Percentiles rank a stretch among this genome's conserved stretches.
Conservation (phyloP, 2,888 invertebrate genomes). For the Acheta domesticus region DNA sequence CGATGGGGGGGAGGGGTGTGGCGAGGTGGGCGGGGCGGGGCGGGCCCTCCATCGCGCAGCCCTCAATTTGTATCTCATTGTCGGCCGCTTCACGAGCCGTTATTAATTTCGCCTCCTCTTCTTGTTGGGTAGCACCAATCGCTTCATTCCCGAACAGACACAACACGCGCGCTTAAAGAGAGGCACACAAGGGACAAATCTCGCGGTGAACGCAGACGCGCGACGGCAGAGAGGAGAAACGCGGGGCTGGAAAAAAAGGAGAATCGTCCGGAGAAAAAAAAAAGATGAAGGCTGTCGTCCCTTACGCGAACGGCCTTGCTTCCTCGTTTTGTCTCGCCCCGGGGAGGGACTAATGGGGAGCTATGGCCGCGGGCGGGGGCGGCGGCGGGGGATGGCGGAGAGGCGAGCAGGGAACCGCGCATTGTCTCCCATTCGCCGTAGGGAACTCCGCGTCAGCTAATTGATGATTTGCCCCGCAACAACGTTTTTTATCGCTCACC, state of each 20-base stretch:
- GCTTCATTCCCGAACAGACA: not conserved
- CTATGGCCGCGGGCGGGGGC: too few species aligned
- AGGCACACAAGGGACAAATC: too few species aligned
- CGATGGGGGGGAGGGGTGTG: not conserved
- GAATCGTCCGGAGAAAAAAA: not conserved
- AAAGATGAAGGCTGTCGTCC: not conserved
- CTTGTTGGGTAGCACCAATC: not conserved
- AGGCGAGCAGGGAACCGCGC: too few species aligned
- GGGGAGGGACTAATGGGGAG: not conserved
- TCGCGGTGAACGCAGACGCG: too few species aligned
- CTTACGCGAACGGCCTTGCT: not conserved
- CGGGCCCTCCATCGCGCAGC: not conserved
- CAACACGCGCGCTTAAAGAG: not conserved
- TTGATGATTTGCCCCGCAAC: too few species aligned
- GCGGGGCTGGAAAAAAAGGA: not conserved
- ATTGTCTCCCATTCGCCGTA: too few species aligned
- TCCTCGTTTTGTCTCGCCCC: constrained; percentile 10
- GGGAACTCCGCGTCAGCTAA: too few species aligned
- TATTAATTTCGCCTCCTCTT: not conserved
- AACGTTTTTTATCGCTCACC: too few species aligned
- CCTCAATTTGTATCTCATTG: constrained; percentile 9
- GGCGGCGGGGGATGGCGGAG: too few species aligned
- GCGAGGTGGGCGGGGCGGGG: not conserved
- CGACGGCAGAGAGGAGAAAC: not conserved
- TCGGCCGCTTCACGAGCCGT: not conserved